Evolutionary conservation across 2,888 invertebrate genomes (phyloP), one percentile per base, ranked within the genome.

Genomic region (Epirrhoe tristata): DNA sequence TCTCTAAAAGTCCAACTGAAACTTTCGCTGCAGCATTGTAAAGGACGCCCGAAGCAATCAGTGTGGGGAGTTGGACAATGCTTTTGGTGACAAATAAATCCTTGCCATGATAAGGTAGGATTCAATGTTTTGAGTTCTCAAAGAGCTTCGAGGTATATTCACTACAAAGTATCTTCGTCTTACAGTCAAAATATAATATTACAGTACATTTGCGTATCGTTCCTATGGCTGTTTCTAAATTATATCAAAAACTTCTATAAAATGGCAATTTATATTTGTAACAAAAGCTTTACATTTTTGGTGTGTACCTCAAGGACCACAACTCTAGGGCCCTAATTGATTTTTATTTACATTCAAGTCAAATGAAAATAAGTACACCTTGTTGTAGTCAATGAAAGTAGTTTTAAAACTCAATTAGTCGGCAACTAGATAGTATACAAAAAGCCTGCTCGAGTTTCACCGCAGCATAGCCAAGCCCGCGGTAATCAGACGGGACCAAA

Each of bases 401-500:
- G 16, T 48, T 14, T 6, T 2, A 16, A 16, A 48, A 16, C 48
- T 16, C 6, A 16, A 16, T 7, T 48, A 16, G 7, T 48, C 17
- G 32, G 43, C 59, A 68, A 64, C 63, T 54, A 58, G 61, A 62
- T 59, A 63, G 56, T 63, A 58, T 63, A 61, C 64, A 61, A 64
- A 67, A 67, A 67, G 67, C 54, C 60, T 16, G 50, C 61, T 61
- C 51, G 54, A 62, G 59, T 66, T 66, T 57, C 32, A 66, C 60
- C 67, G 59, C 62, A 31, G 64, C 64, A 67, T 60, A 74, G 71
- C 66, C 56, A 79, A 71, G 65, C 67, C 59, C 55, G 69, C 81
- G 77, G 85, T 87, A 87, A 90, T 88, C 89, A 88, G 84, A 77
- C 81, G 81, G 66, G 81, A 76, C 82, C 84, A 81, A 85, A 88